Evolutionary conservation across 2,797 vertebrate species (phyloP).

Genomic region (Notamacropus eugenii): DNA sequence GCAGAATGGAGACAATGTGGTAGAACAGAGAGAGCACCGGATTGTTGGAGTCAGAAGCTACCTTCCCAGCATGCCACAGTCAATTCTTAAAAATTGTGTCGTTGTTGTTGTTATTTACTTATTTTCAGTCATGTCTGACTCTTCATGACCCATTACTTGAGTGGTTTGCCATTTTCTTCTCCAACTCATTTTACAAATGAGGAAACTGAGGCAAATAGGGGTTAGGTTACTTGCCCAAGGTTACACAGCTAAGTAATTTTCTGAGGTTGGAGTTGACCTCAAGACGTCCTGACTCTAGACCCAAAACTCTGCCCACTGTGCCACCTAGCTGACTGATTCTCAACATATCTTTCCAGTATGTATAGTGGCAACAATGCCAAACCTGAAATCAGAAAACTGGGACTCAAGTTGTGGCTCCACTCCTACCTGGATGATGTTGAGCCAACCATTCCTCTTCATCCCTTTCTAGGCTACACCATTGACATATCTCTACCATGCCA

Average conservation of each 20-base stretch:
- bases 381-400: not conserved
- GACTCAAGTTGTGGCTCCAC: not conserved
- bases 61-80: not conserved
- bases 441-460: not conserved
- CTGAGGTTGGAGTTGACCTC: not conserved
- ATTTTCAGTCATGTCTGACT: not conserved
- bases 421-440: not conserved
- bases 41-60: not conserved
- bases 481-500: not conserved
- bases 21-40: not conserved
- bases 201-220: not conserved
- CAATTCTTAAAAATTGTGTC: not conserved
- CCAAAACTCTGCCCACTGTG: not conserved
- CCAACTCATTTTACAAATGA: not conserved
- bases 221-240: not conserved
- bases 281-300: not conserved
- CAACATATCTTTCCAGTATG: not conserved
- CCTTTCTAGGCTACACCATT: not conserved
- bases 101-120: not conserved
- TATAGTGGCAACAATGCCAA: not conserved
- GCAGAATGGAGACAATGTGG: not conserved
- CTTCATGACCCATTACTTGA: not conserved
- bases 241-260: not conserved
- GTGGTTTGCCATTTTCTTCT: not conserved
- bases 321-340: not conserved